phyloP scores from a whole-genome alignment of 2,888 invertebrate genomes.

The Hyposoter didymator region DNA sequence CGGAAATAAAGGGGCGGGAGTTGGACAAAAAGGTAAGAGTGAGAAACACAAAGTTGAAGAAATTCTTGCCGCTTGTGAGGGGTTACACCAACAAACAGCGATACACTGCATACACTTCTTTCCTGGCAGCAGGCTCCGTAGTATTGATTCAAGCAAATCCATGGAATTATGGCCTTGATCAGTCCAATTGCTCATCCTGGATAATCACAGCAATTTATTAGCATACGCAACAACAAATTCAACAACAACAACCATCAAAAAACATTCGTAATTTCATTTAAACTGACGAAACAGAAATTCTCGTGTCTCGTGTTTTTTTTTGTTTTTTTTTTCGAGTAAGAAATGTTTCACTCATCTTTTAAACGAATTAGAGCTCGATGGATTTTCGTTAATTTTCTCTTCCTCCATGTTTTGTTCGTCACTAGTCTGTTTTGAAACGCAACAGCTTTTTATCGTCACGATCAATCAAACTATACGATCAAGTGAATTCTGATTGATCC shows the following conservation, averaged over 20 bases:
- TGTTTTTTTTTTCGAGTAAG: neutral
- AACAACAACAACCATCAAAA: too few species aligned
- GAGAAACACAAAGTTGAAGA: slow-evolving; percentile 66
- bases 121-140: neutral
- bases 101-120: neutral
- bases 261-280: neutral
- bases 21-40: slow-evolving; percentile 68
- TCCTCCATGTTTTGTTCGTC: neutral
- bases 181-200: neutral
- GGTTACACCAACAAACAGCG: neutral
- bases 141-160: slow-evolving; percentile 17
- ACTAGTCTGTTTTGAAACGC: neutral
- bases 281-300: neutral
- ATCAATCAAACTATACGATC: neutral
- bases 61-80: slow-evolving; percentile 33
- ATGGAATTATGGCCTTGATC: neutral
- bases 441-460: neutral
- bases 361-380: too few species aligned
- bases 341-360: too few species aligned
- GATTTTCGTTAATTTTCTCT: too few species aligned
- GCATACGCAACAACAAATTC: too few species aligned
- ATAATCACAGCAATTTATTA: neutral
- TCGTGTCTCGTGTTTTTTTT: neutral
- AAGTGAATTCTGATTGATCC: neutral
- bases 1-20: slow-evolving; percentile 73